phyloP scores from a whole-genome alignment of 1,140 invertebrate genomes.

The Luehdorfia chinensis region DNA sequence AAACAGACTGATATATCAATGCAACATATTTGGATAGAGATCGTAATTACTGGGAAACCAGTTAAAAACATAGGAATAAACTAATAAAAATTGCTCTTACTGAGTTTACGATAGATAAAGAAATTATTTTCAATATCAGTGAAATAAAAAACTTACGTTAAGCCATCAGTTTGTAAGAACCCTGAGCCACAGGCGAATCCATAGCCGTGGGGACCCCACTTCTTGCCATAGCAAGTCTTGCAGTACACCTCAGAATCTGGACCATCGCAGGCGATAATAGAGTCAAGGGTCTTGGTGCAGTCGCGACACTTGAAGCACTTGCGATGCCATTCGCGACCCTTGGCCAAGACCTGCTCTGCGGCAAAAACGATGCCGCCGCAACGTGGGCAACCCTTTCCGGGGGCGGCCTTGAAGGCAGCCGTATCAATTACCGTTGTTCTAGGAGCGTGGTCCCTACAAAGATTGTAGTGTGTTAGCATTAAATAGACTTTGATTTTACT shows the following conservation, averaged over 20 bases:
- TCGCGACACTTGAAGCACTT: slow-evolving; percentile 98
- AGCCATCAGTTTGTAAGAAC: slow-evolving; percentile 92
- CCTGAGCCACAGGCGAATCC: slow-evolving; percentile 97
- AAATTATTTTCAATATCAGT: too few relatives aligned
- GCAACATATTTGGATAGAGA: too few relatives aligned
- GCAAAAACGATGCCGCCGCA: slow-evolving; percentile 94
- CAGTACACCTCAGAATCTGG: slow-evolving; percentile 95
- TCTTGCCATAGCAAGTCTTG: slow-evolving; percentile 93
- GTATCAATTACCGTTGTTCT: slow-evolving; percentile 88
- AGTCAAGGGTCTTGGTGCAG: slow-evolving; percentile 94
- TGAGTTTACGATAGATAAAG: too few relatives aligned
- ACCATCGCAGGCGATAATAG: slow-evolving; percentile 94
- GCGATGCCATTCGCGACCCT: slow-evolving; percentile 95
- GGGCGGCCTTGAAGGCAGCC: slow-evolving; percentile 86
- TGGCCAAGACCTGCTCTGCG: slow-evolving; percentile 92
- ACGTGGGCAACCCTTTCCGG: slow-evolving; percentile 92
- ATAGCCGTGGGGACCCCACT: slow-evolving; percentile 96
- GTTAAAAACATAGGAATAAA: too few relatives aligned
- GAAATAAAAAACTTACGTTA: slow-evolving; percentile 91
- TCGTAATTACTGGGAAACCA: too few relatives aligned
- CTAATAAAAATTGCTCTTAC: too few relatives aligned
- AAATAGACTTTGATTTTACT: too few relatives aligned
- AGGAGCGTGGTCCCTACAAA: slow-evolving; percentile 81
- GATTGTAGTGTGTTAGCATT: too few relatives aligned
- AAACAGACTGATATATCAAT: too few relatives aligned